Evolutionary conservation across 2,888 invertebrate species (phyloP).

Genomic region (Drosophila atripex): DNA sequence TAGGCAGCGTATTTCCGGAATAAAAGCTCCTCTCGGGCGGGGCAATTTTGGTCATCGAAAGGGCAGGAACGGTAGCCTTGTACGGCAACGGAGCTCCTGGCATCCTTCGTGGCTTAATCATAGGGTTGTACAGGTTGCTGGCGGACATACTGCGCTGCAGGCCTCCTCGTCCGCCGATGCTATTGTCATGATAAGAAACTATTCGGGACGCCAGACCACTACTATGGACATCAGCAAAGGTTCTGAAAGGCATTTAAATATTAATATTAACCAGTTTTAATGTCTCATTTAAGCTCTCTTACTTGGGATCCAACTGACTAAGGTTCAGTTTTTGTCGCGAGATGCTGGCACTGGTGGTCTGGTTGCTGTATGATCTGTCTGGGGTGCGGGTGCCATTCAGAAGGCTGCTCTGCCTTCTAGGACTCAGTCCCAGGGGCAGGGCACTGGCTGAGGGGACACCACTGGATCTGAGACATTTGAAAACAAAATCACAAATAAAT

Average conservation of each 20-base stretch:
- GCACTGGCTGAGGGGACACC: slow-evolving; percentile 57
- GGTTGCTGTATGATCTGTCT: slow-evolving; percentile 19
- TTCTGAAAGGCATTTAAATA: slow-evolving; percentile 50
- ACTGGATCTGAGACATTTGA: slow-evolving; percentile 13
- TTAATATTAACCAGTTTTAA: neutral
- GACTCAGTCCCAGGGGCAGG: slow-evolving; percentile 38
- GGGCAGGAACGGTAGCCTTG: slow-evolving; percentile 69
- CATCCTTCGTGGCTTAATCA: slow-evolving; percentile 72
- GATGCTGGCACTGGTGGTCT: slow-evolving; percentile 33
- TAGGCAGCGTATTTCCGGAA: slow-evolving; percentile 81
- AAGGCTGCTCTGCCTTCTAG: slow-evolving; percentile 59
- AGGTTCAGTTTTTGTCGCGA: slow-evolving; percentile 60
- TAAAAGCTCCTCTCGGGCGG: slow-evolving; percentile 81
- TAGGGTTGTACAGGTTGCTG: slow-evolving; percentile 83
- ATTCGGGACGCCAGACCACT: slow-evolving; percentile 85
- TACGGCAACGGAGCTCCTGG: slow-evolving; percentile 70
- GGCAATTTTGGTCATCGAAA: slow-evolving; percentile 81
- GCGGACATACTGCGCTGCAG: slow-evolving; percentile 81
- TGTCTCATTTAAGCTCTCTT: slow-evolving; percentile 3
- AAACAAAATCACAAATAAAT: slow-evolving; percentile 28
- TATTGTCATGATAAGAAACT: slow-evolving; percentile 84
- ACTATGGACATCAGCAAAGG: slow-evolving; percentile 85
- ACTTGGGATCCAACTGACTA: slow-evolving; percentile 81
- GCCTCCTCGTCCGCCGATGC: slow-evolving; percentile 57
- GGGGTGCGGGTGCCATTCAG: slow-evolving; percentile 33